Conservation (phyloP, 1,140 invertebrate genomes). For the Macrobrachium rosenbergii region DNA sequence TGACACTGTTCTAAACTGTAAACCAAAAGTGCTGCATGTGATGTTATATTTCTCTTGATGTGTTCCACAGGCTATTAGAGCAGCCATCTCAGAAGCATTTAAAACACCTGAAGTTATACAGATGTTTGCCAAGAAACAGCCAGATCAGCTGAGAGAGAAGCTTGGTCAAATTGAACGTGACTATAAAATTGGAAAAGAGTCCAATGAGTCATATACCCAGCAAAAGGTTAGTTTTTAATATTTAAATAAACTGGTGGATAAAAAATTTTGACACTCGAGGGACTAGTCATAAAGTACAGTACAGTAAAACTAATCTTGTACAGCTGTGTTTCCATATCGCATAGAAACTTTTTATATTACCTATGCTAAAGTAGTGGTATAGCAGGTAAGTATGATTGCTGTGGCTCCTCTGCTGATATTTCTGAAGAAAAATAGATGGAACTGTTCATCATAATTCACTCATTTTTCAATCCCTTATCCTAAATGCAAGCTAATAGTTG, state of each 20-base stretch:
- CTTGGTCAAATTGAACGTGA: constrained; percentile 75
- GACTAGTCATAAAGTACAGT: too few relatives aligned
- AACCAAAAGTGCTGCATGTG: not conserved
- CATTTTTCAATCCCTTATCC: too few relatives aligned
- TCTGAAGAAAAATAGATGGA: too few relatives aligned
- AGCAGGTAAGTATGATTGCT: too few relatives aligned
- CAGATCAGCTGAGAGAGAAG: constrained; percentile 77
- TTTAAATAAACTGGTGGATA: not conserved
- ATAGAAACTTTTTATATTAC: too few relatives aligned
- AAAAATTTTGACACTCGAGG: not conserved
- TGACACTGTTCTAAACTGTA: not conserved
- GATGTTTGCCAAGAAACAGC: constrained; percentile 83
- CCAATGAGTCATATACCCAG: constrained; percentile 67
- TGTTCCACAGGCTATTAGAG: constrained; percentile 78
- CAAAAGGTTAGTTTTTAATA: constrained; percentile 54
- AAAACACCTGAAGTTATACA: constrained; percentile 83
- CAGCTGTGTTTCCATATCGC: too few relatives aligned
- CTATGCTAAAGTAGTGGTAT: too few relatives aligned
- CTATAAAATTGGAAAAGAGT: constrained; percentile 73
- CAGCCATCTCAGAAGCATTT: constrained; percentile 83
- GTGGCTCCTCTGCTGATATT: too few relatives aligned
- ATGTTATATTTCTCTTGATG: constrained; percentile 3
- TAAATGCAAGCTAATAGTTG: too few relatives aligned
- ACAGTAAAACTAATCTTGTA: too few relatives aligned
- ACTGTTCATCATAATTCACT: too few relatives aligned